Conservation (phyloP, 2,113 vertebrate genomes). For the Herpetotheres cachinnans region DNA sequence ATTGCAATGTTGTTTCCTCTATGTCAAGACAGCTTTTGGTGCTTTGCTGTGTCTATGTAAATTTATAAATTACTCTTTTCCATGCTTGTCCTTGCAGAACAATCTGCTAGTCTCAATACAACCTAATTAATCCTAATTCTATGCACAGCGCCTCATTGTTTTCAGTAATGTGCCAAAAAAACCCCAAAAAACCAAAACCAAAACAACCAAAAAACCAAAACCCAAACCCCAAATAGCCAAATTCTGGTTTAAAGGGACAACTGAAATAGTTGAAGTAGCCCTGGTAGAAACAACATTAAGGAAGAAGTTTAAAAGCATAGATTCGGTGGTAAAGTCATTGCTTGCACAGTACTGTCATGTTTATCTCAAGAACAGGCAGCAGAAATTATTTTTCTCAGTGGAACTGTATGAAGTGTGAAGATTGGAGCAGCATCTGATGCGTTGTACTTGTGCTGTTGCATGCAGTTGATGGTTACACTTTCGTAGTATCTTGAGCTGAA, state of each 20-base stretch:
- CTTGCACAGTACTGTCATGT: neutral
- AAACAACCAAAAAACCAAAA: no score
- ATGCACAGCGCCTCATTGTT: neutral
- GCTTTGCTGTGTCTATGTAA: neutral
- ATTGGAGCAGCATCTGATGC: neutral
- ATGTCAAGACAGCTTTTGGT: neutral
- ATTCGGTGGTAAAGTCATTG: neutral
- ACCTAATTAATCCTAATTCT: neutral
- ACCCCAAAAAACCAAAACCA: no score
- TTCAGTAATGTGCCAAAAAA: neutral
- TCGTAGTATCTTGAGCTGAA: neutral
- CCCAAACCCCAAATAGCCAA: neutral
- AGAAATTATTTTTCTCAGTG: neutral
- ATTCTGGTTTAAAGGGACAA: neutral
- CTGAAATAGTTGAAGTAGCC: neutral
- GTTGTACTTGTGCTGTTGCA: rapidly evolving
- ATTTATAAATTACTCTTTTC: neutral
- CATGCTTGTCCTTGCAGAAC: neutral
- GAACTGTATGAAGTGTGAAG: neutral
- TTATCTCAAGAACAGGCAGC: neutral
- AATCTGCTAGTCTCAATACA: neutral
- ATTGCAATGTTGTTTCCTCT: neutral
- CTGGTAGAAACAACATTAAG: neutral
- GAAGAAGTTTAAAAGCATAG: neutral
- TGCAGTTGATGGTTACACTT: neutral